A percentile compares a stretch with the other conserved stretches of the same genome.
These are phyloP conservation scores for Dynastes hyllus DNA, from an alignment of 2,888 invertebrate species.

Conservation along the genomic window DNA sequence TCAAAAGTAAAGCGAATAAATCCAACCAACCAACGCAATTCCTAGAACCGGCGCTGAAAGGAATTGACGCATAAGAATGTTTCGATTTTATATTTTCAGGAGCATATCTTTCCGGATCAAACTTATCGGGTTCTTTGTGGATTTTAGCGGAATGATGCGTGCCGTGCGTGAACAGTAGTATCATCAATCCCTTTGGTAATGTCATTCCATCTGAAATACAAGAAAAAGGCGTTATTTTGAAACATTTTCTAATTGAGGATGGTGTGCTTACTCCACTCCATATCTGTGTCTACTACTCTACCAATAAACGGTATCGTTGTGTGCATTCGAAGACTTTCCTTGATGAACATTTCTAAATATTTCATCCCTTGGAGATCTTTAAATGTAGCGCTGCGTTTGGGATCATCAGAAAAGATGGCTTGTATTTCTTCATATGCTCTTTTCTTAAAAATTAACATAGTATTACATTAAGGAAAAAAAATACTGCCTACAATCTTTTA, in stretches of 20 bases:
- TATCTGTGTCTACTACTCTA: constrained; percentile 69
- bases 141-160: constrained; percentile 69
- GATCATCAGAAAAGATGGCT: constrained; percentile 63
- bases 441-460: constrained; percentile 60
- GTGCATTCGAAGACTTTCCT: constrained; percentile 73
- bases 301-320: constrained; percentile 74
- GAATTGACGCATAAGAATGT: constrained; percentile 64
- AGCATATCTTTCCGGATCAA: constrained; percentile 66
- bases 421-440: constrained; percentile 66
- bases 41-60: constrained; percentile 66
- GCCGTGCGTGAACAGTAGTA: constrained; percentile 35
- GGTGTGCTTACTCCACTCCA: constrained; percentile 54
- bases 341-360: constrained; percentile 73
- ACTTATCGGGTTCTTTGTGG: constrained; percentile 68
- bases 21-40: no score
- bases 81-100: constrained; percentile 61
- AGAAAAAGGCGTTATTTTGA: background rate
- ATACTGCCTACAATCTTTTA: background rate
- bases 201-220: constrained; percentile 38
- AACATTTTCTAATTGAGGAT: constrained; percentile 55
- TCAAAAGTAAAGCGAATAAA: no score
- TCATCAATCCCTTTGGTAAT: constrained; percentile 50
- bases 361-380: constrained; percentile 65
- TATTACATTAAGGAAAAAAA: background rate
- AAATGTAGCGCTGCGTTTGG: constrained; percentile 56